Base-by-base conservation (phyloP, 1,140 invertebrate genomes). In the Globodera rostochiensis region DNA sequence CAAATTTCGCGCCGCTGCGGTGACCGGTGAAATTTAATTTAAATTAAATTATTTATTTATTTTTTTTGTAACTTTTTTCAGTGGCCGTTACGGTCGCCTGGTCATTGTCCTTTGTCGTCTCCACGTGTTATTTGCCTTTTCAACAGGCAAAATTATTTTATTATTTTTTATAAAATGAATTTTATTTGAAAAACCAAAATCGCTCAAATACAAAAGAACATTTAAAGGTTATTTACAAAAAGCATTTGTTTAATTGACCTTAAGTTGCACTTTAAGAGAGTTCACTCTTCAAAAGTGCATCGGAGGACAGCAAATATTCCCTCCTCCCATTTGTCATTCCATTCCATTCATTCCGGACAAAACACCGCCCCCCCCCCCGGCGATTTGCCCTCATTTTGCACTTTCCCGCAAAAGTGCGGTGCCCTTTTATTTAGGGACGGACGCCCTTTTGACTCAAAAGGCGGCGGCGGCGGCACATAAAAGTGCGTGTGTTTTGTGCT, bases 31-130 rank as follows among this genome's bases (percentile, higher is more conserved):
- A 13, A 47, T 60, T 11, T 50, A 1, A 15, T 9, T 25, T 60
- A 50, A 60, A 13, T 9, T 69, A 36, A 57, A 70, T 21, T 50
- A 74, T 46, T 19, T n/a, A 66, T 21, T 82, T 46, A 50, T 66
- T 25, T 53, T 53, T 64, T 36, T 49, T 88, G 80, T 74, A 88
- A 80, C 87, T 86, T 79, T 84, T 87, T 11, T 80, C 84, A 36
- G 83, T 90, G 0, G 80, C 83, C 4, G 87, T 90, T 15, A 88
- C 88, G 67, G 84, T 90, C 4, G 86, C 88, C 0, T 88, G 88
- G 88, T 87, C 81, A 6, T 82, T 89, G 53, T 83, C 85, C 0
- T 88, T 88, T 74, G 57, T 90, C 8, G 80, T 90, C 50, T 89
- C 87, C 8, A 87, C 86, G 9, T 71, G 83, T 8, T 88, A 88